These are phyloP conservation scores for Gymnosoma rotundatum DNA, from an alignment of 2,888 invertebrate species.

Conservation along the genomic window DNA sequence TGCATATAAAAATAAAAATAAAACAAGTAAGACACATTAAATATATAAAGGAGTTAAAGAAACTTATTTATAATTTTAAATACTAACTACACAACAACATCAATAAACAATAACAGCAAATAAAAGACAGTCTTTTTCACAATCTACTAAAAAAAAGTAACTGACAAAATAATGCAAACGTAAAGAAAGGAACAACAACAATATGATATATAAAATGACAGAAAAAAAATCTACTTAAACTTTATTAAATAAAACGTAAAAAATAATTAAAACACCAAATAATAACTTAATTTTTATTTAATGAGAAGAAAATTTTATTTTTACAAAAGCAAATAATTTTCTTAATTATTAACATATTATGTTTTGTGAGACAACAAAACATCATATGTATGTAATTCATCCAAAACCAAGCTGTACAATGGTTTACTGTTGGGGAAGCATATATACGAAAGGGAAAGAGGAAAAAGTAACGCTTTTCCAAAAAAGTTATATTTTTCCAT, in stretches of 20 bases:
- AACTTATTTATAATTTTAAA: slow-evolving; percentile 51
- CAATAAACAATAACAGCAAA: slow-evolving; percentile 58
- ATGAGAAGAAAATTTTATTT: not conserved
- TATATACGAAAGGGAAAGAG: no score
- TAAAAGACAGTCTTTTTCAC: slow-evolving; percentile 57
- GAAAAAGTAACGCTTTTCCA: no score
- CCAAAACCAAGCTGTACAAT: no score
- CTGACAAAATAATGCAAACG: slow-evolving; percentile 62
- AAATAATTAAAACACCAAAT: slow-evolving; percentile 53
- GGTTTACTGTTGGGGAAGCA: no score
- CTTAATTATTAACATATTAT: no score
- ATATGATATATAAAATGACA: slow-evolving; percentile 46
- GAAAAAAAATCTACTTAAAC: slow-evolving; percentile 63
- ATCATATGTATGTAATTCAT: no score
- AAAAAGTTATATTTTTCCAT: no score
- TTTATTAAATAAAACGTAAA: slow-evolving; percentile 72
- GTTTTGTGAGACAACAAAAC: no score
- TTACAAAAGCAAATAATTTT: no score
- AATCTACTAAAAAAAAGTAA: slow-evolving; percentile 51
- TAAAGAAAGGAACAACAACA: slow-evolving; percentile 71
- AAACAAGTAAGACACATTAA: slow-evolving; percentile 10
- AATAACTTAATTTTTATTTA: slow-evolving; percentile 29
- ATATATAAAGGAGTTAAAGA: slow-evolving; percentile 46
- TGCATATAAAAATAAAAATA: not conserved
- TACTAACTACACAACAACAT: slow-evolving; percentile 54